phyloP scores from a whole-genome alignment of 2,888 invertebrate genomes.

The Drosophila siamana region DNA sequence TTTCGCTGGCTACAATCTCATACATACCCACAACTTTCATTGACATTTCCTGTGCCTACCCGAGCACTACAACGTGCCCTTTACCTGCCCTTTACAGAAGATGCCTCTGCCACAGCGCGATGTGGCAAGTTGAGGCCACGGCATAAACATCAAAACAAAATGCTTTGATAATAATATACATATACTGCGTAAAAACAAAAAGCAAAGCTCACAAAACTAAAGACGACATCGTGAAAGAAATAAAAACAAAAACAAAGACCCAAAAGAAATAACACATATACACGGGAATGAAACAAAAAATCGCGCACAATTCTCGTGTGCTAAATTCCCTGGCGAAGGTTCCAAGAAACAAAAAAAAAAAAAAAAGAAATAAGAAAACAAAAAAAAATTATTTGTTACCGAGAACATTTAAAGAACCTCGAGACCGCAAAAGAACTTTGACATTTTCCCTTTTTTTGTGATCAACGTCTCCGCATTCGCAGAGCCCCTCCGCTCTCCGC shows the following conservation, averaged over 20 bases:
- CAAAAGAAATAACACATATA: slow-evolving; percentile 14
- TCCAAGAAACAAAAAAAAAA: slow-evolving; percentile 63
- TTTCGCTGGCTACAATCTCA: neutral
- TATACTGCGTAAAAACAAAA: slow-evolving; percentile 14
- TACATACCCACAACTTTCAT: slow-evolving; percentile 51
- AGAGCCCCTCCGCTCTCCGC: slow-evolving; percentile 19
- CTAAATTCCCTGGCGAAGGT: slow-evolving; percentile 71
- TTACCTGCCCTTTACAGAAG: slow-evolving; percentile 14
- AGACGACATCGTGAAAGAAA: slow-evolving; percentile 30
- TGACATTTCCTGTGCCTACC: slow-evolving; percentile 64
- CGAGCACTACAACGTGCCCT: neutral
- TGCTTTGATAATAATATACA: slow-evolving; percentile 35
- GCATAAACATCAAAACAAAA: slow-evolving; percentile 51
- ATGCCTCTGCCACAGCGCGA: neutral
- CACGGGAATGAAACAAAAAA: slow-evolving; percentile 24
- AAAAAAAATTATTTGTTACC: slow-evolving; percentile 48
- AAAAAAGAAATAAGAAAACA: slow-evolving; percentile 37
- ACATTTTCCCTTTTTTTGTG: slow-evolving; percentile 73
- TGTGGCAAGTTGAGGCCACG: slow-evolving; percentile 18
- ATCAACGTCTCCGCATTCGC: slow-evolving; percentile 63
- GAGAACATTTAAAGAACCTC: slow-evolving; percentile 78
- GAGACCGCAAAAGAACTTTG: slow-evolving; percentile 78
- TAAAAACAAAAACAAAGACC: slow-evolving; percentile 16
- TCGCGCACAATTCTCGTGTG: slow-evolving; percentile 53
- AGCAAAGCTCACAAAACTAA: slow-evolving; percentile 39